These are phyloP conservation scores for Malurus leucopterus DNA, from an alignment of 2,797 vertebrate genomes.

Conservation along the genomic window DNA sequence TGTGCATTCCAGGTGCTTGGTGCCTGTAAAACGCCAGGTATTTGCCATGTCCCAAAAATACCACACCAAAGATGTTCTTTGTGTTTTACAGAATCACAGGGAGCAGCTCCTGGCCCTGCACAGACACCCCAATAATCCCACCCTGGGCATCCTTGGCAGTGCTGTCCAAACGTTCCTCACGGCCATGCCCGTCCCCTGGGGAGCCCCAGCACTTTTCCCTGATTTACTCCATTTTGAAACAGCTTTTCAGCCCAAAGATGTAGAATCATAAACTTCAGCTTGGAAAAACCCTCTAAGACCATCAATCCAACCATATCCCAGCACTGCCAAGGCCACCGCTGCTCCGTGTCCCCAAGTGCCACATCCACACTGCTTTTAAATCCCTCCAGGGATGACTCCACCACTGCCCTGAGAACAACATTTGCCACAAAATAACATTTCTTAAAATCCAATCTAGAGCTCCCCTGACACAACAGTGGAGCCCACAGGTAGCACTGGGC, in stretches of 20 bases:
- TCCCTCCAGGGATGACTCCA: not conserved
- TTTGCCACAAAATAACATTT: not conserved
- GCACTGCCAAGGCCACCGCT: not conserved
- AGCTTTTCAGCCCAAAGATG: not conserved
- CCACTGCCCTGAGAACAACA: not conserved
- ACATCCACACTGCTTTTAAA: not conserved
- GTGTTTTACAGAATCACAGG: fast-evolving
- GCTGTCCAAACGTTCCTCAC: fast-evolving
- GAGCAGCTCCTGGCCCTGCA: not conserved
- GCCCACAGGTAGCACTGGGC: no score
- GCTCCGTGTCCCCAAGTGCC: fast-evolving
- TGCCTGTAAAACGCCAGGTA: constrained; percentile 74
- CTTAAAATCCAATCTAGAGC: not conserved
- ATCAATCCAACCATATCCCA: not conserved
- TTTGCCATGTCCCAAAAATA: not conserved
- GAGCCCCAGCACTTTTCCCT: not conserved
- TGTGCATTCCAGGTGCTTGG: constrained; percentile 90
- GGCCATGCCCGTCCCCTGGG: not conserved
- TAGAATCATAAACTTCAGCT: not conserved
- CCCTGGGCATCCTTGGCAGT: not conserved
- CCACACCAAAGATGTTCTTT: fast-evolving
- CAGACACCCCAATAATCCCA: not conserved
- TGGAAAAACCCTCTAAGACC: not conserved
- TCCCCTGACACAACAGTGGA: not conserved
- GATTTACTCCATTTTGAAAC: not conserved